These are phyloP conservation scores for Tachuris rubrigastra DNA, from an alignment of 2,113 vertebrate genomes.

Conservation along the genomic window DNA sequence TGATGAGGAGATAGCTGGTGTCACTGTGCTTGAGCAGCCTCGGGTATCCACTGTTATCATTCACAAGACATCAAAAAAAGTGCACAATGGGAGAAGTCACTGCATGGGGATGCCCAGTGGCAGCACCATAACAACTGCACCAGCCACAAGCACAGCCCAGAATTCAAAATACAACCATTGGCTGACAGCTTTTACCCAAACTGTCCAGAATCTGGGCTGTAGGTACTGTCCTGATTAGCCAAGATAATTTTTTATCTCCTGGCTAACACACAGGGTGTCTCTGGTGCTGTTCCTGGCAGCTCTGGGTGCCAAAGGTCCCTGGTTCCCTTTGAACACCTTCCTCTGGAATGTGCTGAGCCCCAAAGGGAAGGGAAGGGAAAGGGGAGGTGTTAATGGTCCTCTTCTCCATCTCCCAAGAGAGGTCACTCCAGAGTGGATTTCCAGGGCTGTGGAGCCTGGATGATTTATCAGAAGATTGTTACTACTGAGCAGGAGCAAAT, in stretches of 20 bases:
- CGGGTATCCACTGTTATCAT: neutral
- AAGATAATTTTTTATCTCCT: neutral
- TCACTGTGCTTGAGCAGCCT: rapidly evolving
- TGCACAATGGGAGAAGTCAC: no score
- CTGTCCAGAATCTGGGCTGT: neutral
- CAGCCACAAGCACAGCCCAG: neutral
- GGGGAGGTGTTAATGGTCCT: rapidly evolving
- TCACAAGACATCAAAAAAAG: neutral
- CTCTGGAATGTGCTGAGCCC: neutral
- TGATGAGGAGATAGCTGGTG: rapidly evolving
- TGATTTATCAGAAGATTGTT: neutral
- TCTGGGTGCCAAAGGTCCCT: neutral
- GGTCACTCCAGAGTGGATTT: neutral
- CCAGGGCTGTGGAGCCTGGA: neutral
- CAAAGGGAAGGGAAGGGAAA: rapidly evolving
- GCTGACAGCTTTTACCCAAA: neutral
- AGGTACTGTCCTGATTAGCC: neutral
- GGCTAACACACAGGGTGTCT: rapidly evolving
- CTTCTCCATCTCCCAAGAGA: neutral
- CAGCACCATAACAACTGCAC: neutral
- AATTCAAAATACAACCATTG: rapidly evolving
- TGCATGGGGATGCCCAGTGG: rapidly evolving
- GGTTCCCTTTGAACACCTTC: neutral
- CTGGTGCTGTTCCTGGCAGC: no score
- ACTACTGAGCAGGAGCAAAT: neutral